phyloP scores from a whole-genome alignment of 2,113 vertebrate genomes.

The Hemiscyllium ocellatum region DNA sequence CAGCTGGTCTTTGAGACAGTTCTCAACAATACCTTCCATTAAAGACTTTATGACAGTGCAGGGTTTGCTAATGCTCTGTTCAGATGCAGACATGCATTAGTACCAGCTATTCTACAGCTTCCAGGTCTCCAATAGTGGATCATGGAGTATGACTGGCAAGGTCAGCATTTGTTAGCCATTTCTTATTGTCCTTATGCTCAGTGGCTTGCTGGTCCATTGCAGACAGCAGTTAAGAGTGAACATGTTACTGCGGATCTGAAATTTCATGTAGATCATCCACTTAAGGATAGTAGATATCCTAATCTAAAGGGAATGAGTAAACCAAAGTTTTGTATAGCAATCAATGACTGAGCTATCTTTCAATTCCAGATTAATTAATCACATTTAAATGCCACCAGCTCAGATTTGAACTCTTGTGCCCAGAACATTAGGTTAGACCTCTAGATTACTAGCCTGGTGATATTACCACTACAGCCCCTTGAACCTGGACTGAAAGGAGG shows the following conservation, averaged over 20 bases:
- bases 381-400: not conserved
- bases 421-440: not conserved
- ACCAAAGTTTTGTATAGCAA: no score
- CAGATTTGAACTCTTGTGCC: not conserved
- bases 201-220: no score
- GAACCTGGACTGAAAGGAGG: not conserved
- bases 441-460: not conserved
- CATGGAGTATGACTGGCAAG: no score
- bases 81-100: not conserved
- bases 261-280: no score
- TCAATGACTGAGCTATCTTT: not conserved
- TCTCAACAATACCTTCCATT: no score
- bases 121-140: no score
- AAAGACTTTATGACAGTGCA: not conserved
- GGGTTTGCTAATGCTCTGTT: not conserved
- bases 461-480: not conserved
- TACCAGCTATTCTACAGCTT: not conserved
- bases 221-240: no score
- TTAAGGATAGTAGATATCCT: no score
- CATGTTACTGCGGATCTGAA: no score
- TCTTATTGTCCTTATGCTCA: no score
- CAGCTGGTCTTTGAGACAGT: not conserved
- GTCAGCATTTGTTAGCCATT: no score
- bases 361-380: not conserved
- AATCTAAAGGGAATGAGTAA: no score